Percentiles rank a stretch among this genome's conserved stretches.
These are phyloP conservation scores for Drosophila lacteicornis DNA, from an alignment of 1,140 invertebrate species.

Conservation along the genomic window DNA sequence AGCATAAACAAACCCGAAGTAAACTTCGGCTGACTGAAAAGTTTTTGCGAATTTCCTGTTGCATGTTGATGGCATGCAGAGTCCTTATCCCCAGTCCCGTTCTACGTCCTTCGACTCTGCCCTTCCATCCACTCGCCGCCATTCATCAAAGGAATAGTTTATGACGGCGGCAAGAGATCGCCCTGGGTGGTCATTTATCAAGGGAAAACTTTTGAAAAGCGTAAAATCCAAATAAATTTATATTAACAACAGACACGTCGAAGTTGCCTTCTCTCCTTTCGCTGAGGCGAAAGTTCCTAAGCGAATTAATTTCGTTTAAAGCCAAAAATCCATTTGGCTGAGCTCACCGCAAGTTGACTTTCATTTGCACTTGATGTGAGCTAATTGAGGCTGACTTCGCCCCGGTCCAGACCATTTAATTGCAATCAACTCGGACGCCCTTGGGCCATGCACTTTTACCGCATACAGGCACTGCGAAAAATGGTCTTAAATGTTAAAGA, in stretches of 20 bases:
- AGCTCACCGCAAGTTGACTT: constrained; percentile 49
- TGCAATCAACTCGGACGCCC: constrained; percentile 45
- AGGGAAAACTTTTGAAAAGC: constrained; percentile 28
- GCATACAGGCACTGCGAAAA: background rate
- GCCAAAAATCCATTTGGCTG: constrained; percentile 42
- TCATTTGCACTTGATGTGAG: constrained; percentile 56
- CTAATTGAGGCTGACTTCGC: constrained; percentile 60
- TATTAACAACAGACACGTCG: constrained; percentile 34
- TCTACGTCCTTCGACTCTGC: constrained; percentile 9
- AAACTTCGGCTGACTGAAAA: constrained; percentile 46
- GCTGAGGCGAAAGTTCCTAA: constrained; percentile 18
- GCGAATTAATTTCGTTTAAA: constrained; percentile 39
- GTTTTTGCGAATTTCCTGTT: constrained; percentile 55
- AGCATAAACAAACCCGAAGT: constrained; percentile 24
- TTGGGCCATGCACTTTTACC: constrained; percentile 24
- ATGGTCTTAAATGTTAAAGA: background rate
- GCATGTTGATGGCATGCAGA: constrained; percentile 41
- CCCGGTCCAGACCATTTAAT: constrained; percentile 49
- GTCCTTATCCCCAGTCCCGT: background rate
- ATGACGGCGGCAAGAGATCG: constrained; percentile 37
- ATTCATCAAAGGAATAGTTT: constrained; percentile 54
- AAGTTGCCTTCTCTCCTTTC: constrained; percentile 3
- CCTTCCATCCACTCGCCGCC: background rate
- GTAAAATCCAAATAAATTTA: constrained; percentile 51
- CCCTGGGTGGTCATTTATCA: constrained; percentile 43